Evolutionary conservation across 2,113 vertebrate genomes (phyloP), one percentile per base, ranked within the genome.

Genomic region (Lepus europaeus): DNA sequence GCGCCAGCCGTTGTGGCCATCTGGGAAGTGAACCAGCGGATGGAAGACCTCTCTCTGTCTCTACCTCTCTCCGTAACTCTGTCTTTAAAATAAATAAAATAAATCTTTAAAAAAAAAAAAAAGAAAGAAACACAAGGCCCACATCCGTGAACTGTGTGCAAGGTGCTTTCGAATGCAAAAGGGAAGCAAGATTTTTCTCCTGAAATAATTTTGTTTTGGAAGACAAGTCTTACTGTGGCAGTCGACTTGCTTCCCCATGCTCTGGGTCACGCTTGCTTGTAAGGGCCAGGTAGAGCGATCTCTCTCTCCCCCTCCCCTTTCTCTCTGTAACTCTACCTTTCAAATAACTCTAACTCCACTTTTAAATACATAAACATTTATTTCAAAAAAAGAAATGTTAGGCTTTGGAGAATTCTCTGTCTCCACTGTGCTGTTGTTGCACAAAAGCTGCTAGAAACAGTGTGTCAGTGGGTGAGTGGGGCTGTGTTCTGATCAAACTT

Each of bases 171-270:
- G 87, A 72, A 76, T 82, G 29, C 33, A 6, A 31, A 33, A 86
- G 20, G 90, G 73, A 73, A 82, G 45, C 45, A 7, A 45, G 45
- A 27, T 23, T 92, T n/a, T 66, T 51, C 77, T 51, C 20, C 72
- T 85, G 78, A 85, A 73, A n/a, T 95, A 66, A 74, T 87, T 79
- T 85, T 83, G 56, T 89, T 87, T 89, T 51, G 13, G 25, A 88
- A 89, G 25, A 72, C 49, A n/a, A 39, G 16, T 87, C 72, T 74
- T 79, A 73, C 16, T 53, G 1, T 88, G 69, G 23, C 49, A n/a
- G 36, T 31, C 0, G n/a, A 45, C 45, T 64, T 81, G 89, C 63
- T 77, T 86, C 76, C 19, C 77, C 49, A 70, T 70, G 61, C 36
- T 39, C 0, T 49, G 25, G 33, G 45, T n/a, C 22, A 78, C 36